phyloP scores from a whole-genome alignment of 2,888 invertebrate species.

The Trypoxylon attenuatum region DNA sequence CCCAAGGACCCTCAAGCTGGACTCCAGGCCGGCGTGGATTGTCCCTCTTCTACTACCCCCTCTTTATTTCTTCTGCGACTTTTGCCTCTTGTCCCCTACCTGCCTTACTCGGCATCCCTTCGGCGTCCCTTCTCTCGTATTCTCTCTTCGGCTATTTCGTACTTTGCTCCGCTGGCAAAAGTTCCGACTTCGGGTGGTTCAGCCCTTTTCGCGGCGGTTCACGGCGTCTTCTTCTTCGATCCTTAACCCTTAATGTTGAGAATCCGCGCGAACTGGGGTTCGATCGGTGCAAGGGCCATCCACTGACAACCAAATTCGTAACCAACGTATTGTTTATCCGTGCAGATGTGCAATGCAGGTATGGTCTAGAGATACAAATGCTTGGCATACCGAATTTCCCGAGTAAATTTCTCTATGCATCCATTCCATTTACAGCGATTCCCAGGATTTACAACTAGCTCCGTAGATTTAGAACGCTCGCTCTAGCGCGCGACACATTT shows the following conservation, averaged over 20 bases:
- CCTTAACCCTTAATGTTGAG: too few species aligned
- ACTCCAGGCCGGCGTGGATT: conserved; percentile 33
- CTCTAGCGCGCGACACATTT: neutral
- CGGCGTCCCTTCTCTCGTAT: neutral
- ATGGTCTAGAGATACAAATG: neutral
- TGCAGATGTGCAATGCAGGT: too few species aligned
- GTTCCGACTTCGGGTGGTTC: conserved; percentile 42
- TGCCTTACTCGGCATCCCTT: neutral
- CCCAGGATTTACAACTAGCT: neutral
- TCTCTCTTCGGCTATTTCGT: neutral
- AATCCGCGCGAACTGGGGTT: too few species aligned
- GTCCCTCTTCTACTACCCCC: conserved; percentile 14
- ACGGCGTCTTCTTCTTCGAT: conserved; percentile 30
- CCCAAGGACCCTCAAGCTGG: conserved; percentile 49
- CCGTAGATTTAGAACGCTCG: neutral
- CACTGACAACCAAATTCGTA: too few species aligned
- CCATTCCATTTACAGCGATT: neutral
- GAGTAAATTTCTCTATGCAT: neutral
- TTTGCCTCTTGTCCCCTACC: neutral
- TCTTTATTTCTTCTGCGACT: neutral
- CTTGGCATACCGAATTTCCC: neutral
- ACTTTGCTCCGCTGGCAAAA: conserved; percentile 10
- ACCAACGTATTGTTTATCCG: too few species aligned
- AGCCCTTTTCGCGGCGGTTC: conserved; percentile 49
- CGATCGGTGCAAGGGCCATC: too few species aligned